Percentiles rank a stretch among this genome's conserved stretches.
These are phyloP conservation scores for Microctonus brassicae DNA, from an alignment of 2,888 invertebrate species.

Conservation along the genomic window DNA sequence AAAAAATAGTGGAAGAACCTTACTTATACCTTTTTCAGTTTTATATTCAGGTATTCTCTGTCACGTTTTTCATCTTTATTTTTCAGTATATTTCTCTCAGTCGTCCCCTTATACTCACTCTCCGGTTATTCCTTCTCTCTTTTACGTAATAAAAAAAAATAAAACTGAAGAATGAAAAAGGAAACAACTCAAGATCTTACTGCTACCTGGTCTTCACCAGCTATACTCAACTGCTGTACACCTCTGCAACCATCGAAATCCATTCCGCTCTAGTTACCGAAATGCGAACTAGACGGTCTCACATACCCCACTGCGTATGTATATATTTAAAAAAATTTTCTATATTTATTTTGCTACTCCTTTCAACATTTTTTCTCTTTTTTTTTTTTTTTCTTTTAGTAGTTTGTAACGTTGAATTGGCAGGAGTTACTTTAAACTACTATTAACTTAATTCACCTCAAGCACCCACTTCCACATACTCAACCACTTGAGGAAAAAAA, in stretches of 20 bases:
- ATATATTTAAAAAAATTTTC: neutral
- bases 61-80: neutral
- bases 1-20: neutral
- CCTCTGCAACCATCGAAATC: conserved; percentile 27
- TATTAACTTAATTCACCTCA: conserved; percentile 12
- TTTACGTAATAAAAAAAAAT: neutral
- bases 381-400: neutral
- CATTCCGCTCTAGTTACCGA: conserved; percentile 38
- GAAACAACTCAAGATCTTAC: conserved; percentile 27
- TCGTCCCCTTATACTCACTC: neutral
- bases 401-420: conserved; percentile 1
- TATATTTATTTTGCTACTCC: neutral
- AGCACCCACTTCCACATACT: neutral
- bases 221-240: conserved; percentile 22
- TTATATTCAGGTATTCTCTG: neutral
- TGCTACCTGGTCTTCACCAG: conserved; percentile 23
- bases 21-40: neutral
- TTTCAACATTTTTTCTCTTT: neutral
- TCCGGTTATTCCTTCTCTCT: conserved; percentile 4
- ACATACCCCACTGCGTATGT: neutral
- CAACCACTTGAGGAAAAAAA: too few relatives aligned
- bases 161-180: neutral
- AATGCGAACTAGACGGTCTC: neutral
- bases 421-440: conserved; percentile 17
- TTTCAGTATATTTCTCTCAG: neutral